Conservation (phyloP, 2,113 vertebrate species). For the Gadus macrocephalus region DNA sequence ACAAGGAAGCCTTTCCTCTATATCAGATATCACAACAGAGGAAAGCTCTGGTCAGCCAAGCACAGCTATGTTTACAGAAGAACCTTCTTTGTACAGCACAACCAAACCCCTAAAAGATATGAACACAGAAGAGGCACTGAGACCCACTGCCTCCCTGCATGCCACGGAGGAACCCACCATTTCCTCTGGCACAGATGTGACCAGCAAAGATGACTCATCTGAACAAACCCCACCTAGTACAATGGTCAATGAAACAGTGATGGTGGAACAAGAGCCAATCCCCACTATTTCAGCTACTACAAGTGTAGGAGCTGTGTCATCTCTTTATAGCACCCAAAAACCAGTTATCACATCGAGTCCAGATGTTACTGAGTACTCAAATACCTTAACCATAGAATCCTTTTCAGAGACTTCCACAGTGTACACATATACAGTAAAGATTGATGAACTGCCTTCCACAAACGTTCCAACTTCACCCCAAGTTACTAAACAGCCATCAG, state of each 20-base stretch:
- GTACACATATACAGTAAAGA: not conserved
- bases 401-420: not conserved
- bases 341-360: too few species aligned
- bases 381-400: too few species aligned
- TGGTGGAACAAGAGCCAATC: not conserved
- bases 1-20: not conserved
- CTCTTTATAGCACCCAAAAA: constrained; percentile 25
- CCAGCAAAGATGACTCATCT: constrained; percentile 1
- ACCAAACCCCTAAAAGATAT: not conserved
- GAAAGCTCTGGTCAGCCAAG: not conserved
- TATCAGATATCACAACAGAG: constrained; percentile 1
- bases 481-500: constrained; percentile 2
- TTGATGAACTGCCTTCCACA: constrained; percentile 6
- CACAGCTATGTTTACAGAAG: not conserved
- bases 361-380: not conserved
- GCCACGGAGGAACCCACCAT: constrained; percentile 37
- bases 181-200: constrained; percentile 5
- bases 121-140: constrained; percentile 10
- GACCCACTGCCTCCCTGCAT: constrained; percentile 21
- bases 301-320: constrained; percentile 21
- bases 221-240: not conserved
- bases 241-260: not conserved
- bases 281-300: not conserved
- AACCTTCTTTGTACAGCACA: not conserved
- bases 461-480: not conserved